Evolutionary conservation across 2,888 invertebrate genomes (phyloP).

Genomic region (Cerastis leucographa): DNA sequence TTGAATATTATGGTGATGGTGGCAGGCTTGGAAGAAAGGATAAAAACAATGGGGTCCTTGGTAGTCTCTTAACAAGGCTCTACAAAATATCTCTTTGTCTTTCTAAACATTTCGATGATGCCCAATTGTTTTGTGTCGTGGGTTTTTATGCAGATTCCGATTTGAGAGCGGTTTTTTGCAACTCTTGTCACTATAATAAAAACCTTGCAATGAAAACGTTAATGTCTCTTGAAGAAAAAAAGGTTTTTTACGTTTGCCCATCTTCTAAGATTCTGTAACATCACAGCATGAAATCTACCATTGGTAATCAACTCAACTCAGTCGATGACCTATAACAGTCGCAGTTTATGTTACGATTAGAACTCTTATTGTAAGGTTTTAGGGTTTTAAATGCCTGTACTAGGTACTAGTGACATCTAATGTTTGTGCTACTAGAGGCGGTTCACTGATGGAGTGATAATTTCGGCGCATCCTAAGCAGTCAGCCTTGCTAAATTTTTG

Average conservation of each 20-base stretch:
- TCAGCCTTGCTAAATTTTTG: too few relatives aligned
- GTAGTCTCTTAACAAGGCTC: background rate
- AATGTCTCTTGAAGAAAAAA: too few relatives aligned
- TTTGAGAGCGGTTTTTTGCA: background rate
- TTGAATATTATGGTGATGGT: background rate
- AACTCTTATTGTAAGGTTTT: too few relatives aligned
- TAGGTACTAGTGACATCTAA: too few relatives aligned
- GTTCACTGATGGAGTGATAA: too few relatives aligned
- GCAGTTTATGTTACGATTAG: too few relatives aligned
- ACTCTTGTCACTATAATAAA: background rate
- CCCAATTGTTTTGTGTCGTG: background rate
- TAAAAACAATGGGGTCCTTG: constrained; percentile 5
- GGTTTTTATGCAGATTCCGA: background rate
- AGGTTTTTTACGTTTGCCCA: too few relatives aligned
- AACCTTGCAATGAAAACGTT: background rate
- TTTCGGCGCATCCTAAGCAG: too few relatives aligned
- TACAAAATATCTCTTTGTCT: background rate
- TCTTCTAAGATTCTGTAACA: background rate
- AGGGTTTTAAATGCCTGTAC: too few relatives aligned
- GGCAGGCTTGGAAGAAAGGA: background rate
- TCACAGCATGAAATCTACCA: background rate
- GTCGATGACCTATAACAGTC: too few relatives aligned
- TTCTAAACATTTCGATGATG: background rate
- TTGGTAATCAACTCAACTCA: too few relatives aligned
- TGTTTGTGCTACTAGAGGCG: too few relatives aligned